Evolutionary conservation across 2,113 vertebrate species (phyloP).

Genomic region (Penelope pileata): DNA sequence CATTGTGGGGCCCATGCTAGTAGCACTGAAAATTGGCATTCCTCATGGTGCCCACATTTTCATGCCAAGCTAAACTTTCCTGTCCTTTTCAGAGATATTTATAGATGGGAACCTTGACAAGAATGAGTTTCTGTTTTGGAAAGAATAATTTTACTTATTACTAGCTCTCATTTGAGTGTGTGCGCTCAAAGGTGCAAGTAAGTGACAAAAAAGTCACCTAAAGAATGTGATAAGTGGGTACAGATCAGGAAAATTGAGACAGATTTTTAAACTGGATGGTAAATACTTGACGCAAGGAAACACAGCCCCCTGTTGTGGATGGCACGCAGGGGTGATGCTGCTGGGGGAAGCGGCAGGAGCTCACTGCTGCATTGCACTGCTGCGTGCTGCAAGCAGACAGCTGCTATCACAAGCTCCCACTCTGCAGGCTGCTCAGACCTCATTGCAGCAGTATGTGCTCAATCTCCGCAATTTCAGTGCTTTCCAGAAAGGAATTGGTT

Average conservation of each 20-base stretch:
- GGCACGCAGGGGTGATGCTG: not conserved
- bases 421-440: not conserved
- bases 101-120: constrained; percentile 79
- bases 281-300: not conserved
- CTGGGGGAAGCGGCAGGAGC: not conserved
- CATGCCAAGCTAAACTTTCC: constrained; percentile 74
- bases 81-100: constrained; percentile 74
- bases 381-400: not conserved
- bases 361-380: not conserved
- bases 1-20: not conserved
- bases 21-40: constrained; percentile 64
- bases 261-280: not conserved
- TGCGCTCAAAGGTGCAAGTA: not conserved
- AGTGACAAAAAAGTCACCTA: constrained; percentile 22
- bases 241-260: not conserved
- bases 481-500: not conserved
- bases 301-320: not conserved
- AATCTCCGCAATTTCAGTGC: not conserved
- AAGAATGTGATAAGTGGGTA: not conserved
- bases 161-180: not conserved
- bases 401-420: not conserved
- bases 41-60: constrained; percentile 59
- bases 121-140: constrained; percentile 72
- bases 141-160: constrained; percentile 52
- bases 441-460: not conserved